Base-by-base conservation (phyloP, 2,888 invertebrate genomes). In the Hypercompe scribonia region DNA sequence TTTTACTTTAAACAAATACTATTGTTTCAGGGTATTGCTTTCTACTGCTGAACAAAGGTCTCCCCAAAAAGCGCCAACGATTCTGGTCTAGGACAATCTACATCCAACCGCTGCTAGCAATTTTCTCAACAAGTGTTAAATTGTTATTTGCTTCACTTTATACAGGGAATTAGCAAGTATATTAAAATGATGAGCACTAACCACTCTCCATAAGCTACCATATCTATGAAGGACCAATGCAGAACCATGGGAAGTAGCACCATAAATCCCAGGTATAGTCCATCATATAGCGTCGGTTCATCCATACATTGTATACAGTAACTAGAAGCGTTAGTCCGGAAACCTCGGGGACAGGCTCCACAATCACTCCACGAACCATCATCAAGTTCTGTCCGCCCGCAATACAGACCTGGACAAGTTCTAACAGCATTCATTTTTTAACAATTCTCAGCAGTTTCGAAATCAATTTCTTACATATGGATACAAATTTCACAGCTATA, bases 211-310 rank as follows among this genome's bases (percentile, higher is more conserved):
- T 97, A 96, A 63, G 98, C 97, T 31, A 97, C 97, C 96, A 97
- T 96, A 90, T 99, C 99, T 72, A 99, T 99, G 87, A 98, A 99
- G 90, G 98, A 98, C 97, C 98, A 98, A 92, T 99, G 99, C 73
- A 99, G 94, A 66, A 99, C 97, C 64, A 99, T 93, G 0, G 99
- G 98, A 65, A 99, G 90, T 28, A 99, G 92, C 0, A 98, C 98
- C 98, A 99, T 99, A 88, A 99, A 99, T 2, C 98, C 98, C 34
- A 99, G 96, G 90, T 98, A 99, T 65, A 99, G 96, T 98, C 99
- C 99, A 87, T 99, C 99, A 88, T 99, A 99, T 63, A 98, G 96
- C 24, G 97, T 96, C 0, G 98, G 98, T 54, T 96, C 96, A 71
- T 97, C 97, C 2, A 96, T 96, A 88, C 99, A 99, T 3, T 96